These are phyloP conservation scores for Lepidocolaptes lacrymiger DNA, from an alignment of 2,797 vertebrate genomes.

Conservation along the genomic window DNA sequence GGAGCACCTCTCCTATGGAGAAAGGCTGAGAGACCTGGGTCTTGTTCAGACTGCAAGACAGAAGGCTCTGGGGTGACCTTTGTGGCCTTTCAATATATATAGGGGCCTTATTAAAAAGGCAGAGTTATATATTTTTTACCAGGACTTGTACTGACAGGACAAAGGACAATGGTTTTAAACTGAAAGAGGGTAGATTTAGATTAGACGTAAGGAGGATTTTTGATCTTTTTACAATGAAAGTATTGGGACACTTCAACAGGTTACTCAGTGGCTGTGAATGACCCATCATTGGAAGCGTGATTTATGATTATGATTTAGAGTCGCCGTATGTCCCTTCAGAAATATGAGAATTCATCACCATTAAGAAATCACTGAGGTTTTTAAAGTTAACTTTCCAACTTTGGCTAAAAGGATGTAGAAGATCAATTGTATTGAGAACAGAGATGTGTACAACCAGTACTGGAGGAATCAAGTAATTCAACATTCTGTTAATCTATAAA, in stretches of 20 bases:
- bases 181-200: neutral
- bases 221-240: neutral
- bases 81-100: neutral
- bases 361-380: neutral
- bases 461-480: neutral
- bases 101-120: neutral
- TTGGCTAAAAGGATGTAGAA: neutral
- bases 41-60: neutral
- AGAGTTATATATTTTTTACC: neutral
- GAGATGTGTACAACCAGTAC: neutral
- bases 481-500: neutral
- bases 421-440: neutral
- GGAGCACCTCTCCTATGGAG: neutral
- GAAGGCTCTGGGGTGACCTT: neutral
- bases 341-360: neutral
- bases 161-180: neutral
- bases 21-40: neutral
- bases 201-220: neutral
- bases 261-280: neutral
- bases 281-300: neutral
- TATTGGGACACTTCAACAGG: neutral
- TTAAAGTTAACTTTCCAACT: neutral
- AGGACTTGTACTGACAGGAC: neutral
- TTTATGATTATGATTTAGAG: neutral
- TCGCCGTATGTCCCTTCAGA: neutral